Conservation (phyloP, 2,113 vertebrate genomes). For the Thunnus thynnus region DNA sequence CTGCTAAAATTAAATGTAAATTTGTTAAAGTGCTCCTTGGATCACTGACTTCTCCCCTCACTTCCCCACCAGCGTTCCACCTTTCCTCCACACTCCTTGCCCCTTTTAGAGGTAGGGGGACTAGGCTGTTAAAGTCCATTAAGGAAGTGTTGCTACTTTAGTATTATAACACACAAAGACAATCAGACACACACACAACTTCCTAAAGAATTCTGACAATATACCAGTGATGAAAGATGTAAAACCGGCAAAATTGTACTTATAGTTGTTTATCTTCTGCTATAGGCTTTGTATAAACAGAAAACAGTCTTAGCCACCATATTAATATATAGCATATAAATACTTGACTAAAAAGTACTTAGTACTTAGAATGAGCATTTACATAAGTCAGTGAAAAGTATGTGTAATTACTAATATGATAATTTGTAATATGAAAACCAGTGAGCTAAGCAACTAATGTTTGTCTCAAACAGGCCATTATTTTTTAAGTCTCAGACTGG, state of each 20-base stretch:
- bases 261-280: neutral
- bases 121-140: slow-evolving; percentile 63
- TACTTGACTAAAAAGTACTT: neutral
- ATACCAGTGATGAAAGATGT: neutral
- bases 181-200: slow-evolving; percentile 9
- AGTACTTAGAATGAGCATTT: neutral
- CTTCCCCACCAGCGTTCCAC: slow-evolving; percentile 62
- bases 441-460: neutral
- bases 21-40: slow-evolving; percentile 87
- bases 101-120: slow-evolving; percentile 63
- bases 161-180: slow-evolving; percentile 43
- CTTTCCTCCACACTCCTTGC: slow-evolving; percentile 62
- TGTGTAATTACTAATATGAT: neutral
- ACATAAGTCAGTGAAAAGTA: neutral
- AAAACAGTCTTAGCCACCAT: neutral
- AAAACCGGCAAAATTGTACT: neutral
- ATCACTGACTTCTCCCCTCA: slow-evolving; percentile 81
- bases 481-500: neutral
- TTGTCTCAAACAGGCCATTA: neutral
- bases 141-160: slow-evolving; percentile 67
- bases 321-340: neutral
- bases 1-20: slow-evolving; percentile 86
- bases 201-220: slow-evolving; percentile 14
- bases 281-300: too few species aligned
- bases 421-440: neutral